phyloP scores from a whole-genome alignment of 2,113 vertebrate species.

The Prunella fulvescens region DNA sequence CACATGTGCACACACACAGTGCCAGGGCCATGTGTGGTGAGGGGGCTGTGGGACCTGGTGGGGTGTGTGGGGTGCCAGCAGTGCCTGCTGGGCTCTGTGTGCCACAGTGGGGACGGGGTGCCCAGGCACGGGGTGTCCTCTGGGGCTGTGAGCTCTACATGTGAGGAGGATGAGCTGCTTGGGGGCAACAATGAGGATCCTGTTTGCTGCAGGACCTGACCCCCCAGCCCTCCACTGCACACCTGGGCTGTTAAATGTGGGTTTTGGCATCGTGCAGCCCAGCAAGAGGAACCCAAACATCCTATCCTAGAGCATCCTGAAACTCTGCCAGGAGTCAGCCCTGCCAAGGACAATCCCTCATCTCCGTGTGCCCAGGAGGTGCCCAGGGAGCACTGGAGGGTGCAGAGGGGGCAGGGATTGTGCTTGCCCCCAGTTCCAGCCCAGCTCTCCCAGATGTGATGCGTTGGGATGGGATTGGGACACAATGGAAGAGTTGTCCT shows the following conservation, averaged over 20 bases:
- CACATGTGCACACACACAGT: accelerated
- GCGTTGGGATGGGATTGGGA: accelerated
- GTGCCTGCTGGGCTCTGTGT: background rate
- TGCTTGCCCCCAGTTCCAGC: background rate
- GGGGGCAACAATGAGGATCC: background rate
- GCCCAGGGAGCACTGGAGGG: background rate
- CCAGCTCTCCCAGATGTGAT: background rate
- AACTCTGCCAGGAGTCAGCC: background rate
- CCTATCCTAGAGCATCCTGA: background rate
- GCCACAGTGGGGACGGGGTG: background rate
- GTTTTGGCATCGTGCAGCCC: background rate
- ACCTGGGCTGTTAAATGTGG: background rate
- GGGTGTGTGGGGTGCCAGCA: accelerated
- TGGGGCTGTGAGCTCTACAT: background rate
- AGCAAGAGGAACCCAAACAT: background rate
- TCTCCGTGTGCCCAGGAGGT: background rate
- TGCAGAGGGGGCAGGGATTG: background rate
- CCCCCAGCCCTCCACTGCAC: background rate
- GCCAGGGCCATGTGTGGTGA: accelerated
- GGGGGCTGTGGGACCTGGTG: background rate
- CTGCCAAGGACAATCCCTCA: background rate
- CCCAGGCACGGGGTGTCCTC: accelerated
- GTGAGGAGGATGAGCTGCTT: accelerated
- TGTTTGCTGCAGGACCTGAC: accelerated
- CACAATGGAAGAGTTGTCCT: background rate